Percentiles rank a stretch among this genome's conserved stretches.
Evolutionary conservation across 2,113 vertebrate species (phyloP).

Genomic region (Hirundichthys speculiger): DNA sequence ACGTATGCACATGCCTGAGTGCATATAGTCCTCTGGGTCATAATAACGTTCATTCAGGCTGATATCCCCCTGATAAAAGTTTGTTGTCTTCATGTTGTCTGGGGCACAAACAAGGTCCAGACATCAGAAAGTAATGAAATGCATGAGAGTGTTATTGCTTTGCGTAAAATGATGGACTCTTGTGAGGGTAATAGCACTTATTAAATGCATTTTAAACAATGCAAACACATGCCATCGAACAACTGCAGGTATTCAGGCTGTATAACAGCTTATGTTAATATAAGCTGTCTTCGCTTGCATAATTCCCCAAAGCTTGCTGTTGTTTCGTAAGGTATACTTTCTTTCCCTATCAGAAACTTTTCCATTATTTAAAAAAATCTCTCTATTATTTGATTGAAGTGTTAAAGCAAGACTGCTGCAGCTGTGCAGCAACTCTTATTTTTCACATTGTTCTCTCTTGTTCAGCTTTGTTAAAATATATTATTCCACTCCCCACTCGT

Average conservation of each 20-base stretch:
- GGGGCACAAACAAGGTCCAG: neutral
- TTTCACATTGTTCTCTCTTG: too few species aligned
- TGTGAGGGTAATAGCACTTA: slow-evolving; percentile 27
- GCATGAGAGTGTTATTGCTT: slow-evolving; percentile 32
- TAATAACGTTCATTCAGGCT: slow-evolving; percentile 63
- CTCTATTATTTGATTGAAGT: too few species aligned
- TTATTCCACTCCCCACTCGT: slow-evolving; percentile 31
- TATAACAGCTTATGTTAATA: slow-evolving; percentile 33
- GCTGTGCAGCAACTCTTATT: too few species aligned
- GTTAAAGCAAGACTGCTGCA: too few species aligned
- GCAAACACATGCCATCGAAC: slow-evolving; percentile 41
- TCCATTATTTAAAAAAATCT: too few species aligned
- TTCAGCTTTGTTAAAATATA: slow-evolving; percentile 18
- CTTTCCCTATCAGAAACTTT: too few species aligned
- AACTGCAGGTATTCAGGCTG: slow-evolving; percentile 32
- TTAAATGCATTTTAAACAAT: slow-evolving; percentile 37
- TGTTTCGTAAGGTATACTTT: neutral
- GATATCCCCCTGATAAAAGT: slow-evolving; percentile 38
- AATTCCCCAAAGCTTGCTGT: neutral
- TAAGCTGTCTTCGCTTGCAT: slow-evolving; percentile 17
- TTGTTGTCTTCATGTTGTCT: slow-evolving; percentile 40
- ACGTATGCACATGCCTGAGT: slow-evolving; percentile 30
- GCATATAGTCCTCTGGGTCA: slow-evolving; percentile 63
- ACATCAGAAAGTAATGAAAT: slow-evolving; percentile 32
- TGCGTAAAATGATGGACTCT: slow-evolving; percentile 30